These are phyloP conservation scores for Drosophila nigromelanica DNA, from an alignment of 1,140 invertebrate genomes.

Conservation along the genomic window DNA sequence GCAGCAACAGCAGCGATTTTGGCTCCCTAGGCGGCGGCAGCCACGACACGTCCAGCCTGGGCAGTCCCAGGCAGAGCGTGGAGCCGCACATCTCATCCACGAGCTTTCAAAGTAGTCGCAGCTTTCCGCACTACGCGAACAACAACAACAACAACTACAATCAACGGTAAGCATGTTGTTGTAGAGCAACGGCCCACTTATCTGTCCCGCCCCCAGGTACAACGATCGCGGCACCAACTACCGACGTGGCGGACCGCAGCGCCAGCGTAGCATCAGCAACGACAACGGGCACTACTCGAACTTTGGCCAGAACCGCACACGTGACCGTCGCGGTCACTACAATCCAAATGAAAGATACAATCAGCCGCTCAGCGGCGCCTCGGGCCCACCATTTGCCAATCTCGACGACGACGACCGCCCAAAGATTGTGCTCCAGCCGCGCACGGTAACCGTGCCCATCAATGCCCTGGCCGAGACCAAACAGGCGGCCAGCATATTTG, in stretches of 20 bases:
- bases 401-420: slow-evolving; percentile 89
- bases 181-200: not conserved
- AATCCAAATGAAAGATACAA: slow-evolving; percentile 51
- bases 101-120: slow-evolving; percentile 55
- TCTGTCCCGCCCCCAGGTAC: not conserved
- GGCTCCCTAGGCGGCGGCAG: slow-evolving; percentile 22
- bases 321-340: slow-evolving; percentile 71
- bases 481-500: slow-evolving; percentile 92
- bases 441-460: slow-evolving; percentile 92
- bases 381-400: not conserved
- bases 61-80: slow-evolving; percentile 26
- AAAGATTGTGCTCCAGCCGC: slow-evolving; percentile 90
- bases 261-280: slow-evolving; percentile 32
- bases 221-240: slow-evolving; percentile 27
- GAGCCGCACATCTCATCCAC: slow-evolving; percentile 25
- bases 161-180: slow-evolving; percentile 38
- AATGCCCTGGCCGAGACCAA: slow-evolving; percentile 92
- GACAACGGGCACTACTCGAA: slow-evolving; percentile 47
- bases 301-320: slow-evolving; percentile 75
- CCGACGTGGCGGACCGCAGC: slow-evolving; percentile 1
- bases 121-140: slow-evolving; percentile 36
- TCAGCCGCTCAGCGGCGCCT: not conserved
- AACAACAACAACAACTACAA: slow-evolving; percentile 20
- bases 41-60: slow-evolving; percentile 35
- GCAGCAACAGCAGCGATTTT: slow-evolving; percentile 40